Evolutionary conservation across 2,888 invertebrate species (phyloP).

Genomic region (Aspidapion aeneum): DNA sequence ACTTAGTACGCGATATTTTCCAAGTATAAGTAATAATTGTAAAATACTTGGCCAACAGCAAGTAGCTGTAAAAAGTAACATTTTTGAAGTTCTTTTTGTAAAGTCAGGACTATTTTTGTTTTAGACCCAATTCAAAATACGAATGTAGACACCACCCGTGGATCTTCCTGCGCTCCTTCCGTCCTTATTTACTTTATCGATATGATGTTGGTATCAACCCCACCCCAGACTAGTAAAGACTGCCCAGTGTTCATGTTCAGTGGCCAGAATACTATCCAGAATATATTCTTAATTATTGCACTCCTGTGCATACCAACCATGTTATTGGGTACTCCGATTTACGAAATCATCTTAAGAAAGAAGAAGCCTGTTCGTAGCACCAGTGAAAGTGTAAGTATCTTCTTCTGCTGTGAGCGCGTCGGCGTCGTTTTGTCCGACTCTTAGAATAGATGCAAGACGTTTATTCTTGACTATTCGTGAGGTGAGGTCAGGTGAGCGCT

Average conservation of each 20-base stretch:
- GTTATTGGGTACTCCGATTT: constrained; percentile 76
- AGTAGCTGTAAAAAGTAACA: too few relatives aligned
- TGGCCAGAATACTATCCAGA: constrained; percentile 59
- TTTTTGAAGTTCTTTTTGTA: too few relatives aligned
- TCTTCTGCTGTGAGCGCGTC: neutral
- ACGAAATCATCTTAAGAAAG: constrained; percentile 49
- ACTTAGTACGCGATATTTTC: neutral
- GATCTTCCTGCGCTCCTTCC: constrained; percentile 68
- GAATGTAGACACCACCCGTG: constrained; percentile 30
- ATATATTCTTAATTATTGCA: constrained; percentile 59
- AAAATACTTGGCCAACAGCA: too few relatives aligned
- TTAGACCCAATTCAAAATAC: neutral
- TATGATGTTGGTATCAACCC: constrained; percentile 62
- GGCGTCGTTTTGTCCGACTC: too few relatives aligned
- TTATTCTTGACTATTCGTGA: too few relatives aligned
- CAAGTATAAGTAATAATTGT: too few relatives aligned
- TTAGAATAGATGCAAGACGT: too few relatives aligned
- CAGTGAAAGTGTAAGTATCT: neutral
- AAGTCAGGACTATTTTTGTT: too few relatives aligned
- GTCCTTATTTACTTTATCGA: constrained; percentile 75
- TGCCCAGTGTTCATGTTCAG: constrained; percentile 60
- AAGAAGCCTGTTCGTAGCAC: constrained; percentile 17
- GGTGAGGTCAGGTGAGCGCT: too few relatives aligned
- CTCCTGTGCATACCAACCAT: constrained; percentile 72
- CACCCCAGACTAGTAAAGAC: constrained; percentile 35